Conservation (phyloP, 1,140 invertebrate species). For the Orius insidiosus region DNA sequence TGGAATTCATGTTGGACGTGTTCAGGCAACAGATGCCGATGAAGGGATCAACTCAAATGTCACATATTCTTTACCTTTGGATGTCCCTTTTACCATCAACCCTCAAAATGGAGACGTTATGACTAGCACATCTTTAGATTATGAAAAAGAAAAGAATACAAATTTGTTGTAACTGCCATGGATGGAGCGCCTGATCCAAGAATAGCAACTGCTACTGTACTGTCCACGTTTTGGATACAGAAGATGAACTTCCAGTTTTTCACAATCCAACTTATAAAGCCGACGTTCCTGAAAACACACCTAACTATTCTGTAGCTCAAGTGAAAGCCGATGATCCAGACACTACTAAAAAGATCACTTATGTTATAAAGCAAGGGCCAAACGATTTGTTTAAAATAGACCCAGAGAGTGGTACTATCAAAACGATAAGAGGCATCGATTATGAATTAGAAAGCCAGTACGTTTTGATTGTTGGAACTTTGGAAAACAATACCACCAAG, state of each 20-base stretch:
- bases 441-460: conserved; percentile 57
- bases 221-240: conserved; percentile 56
- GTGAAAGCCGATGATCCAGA: conserved; percentile 68
- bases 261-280: conserved; percentile 50
- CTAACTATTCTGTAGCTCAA: conserved; percentile 54
- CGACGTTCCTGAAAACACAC: conserved; percentile 64
- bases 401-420: conserved; percentile 54
- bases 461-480: conserved; percentile 57
- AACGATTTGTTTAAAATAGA: conserved; percentile 69
- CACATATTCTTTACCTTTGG: conserved; percentile 42
- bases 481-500: conserved; percentile 52
- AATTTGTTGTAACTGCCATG: conserved; percentile 72
- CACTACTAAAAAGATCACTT: conserved; percentile 60
- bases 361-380: conserved; percentile 62
- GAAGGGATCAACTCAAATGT: conserved; percentile 45
- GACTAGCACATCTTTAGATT: conserved; percentile 61
- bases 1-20: conserved; percentile 49
- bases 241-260: conserved; percentile 73
- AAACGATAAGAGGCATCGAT: conserved; percentile 56
- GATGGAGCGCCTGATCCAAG: conserved; percentile 72
- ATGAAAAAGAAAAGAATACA: conserved; percentile 65
- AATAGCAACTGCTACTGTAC: conserved; percentile 73
- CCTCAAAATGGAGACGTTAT: conserved; percentile 58
- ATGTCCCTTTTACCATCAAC: conserved; percentile 63
- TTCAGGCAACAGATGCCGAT: conserved; percentile 69